Evolutionary conservation across 2,113 vertebrate genomes (phyloP).

Genomic region (Redunca redunca): DNA sequence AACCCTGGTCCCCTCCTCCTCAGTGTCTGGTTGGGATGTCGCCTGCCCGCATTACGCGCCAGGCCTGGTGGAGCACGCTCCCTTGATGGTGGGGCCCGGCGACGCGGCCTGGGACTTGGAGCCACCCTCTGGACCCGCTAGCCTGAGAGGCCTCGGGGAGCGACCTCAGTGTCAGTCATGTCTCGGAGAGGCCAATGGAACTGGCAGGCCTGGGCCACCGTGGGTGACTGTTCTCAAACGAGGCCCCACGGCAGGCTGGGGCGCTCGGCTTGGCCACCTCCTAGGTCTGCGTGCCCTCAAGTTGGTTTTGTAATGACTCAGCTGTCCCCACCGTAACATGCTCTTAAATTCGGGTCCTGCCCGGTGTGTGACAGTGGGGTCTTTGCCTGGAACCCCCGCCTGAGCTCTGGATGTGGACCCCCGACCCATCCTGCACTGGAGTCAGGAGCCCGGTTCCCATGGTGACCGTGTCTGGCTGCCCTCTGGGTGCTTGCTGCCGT

Average conservation of each 20-base stretch:
- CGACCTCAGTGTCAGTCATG: rapidly evolving
- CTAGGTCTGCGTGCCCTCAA: rapidly evolving
- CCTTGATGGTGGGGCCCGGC: rapidly evolving
- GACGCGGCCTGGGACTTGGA: rapidly evolving
- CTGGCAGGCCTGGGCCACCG: neutral
- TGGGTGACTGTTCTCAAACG: too few species aligned
- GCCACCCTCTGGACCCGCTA: neutral
- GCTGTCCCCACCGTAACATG: neutral
- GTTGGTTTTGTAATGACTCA: rapidly evolving
- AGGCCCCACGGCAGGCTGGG: rapidly evolving
- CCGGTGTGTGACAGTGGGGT: rapidly evolving
- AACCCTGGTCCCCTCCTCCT: neutral
- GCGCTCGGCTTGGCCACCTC: neutral
- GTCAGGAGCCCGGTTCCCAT: neutral
- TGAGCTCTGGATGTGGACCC: neutral
- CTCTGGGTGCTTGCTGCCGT: neutral
- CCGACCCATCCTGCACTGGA: neutral
- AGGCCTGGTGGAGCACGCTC: rapidly evolving
- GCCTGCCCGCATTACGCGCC: rapidly evolving
- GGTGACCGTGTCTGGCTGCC: neutral
- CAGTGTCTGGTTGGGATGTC: rapidly evolving
- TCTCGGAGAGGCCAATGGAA: neutral
- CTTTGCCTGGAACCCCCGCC: neutral
- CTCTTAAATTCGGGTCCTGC: neutral
- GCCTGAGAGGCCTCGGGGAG: neutral